Base-by-base conservation (phyloP, 2,113 vertebrate species). In the Tachycineta bicolor region DNA sequence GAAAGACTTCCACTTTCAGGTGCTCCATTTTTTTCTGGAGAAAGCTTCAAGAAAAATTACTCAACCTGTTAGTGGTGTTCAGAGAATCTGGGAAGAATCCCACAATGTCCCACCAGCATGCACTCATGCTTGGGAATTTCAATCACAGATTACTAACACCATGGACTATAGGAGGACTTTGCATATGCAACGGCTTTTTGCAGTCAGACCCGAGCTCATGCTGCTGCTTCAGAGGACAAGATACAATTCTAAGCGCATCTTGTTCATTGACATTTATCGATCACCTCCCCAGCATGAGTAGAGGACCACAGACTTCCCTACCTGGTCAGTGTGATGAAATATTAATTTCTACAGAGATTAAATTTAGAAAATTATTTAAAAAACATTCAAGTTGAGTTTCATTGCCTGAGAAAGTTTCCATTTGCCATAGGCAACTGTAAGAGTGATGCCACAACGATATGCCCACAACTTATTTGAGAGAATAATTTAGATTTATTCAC, bases 401-500 rank as follows among this genome's bases (percentile, higher is more conserved):
- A 83, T 3, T 14, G 9, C 85, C 79, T 17, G 9, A 91, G 41
- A 43, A 87, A 83, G 33, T 52, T 77, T 90, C 33, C 52, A 58
- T 64, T 80, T 86, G 37, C 52, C 55, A n/a, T 0, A 41, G 60
- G 39, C 64, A 94, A 79, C 28, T 24, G 8, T 46, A 77, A 56
- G 28, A 65, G 60, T 37, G 59, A 93, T 9, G 24, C 41, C 60
- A 47, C 14, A 43, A 77, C 15, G 68, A 67, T 25, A 71, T 19
- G 24, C 6, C 34, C 6, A 9, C 33, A 63, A 68, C 80, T 86
- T 88, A 90, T 88, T 91, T 74, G 49, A 70, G 47, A 83, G 65
- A 88, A 87, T 77, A 62, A 92, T 58, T 83, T 43, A 50, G 14
- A 93, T 86, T 90, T 77, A 78, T 78, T 83, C 90, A 81, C 14